Conservation (phyloP, 2,113 vertebrate genomes). For the Podarcis raffonei region DNA sequence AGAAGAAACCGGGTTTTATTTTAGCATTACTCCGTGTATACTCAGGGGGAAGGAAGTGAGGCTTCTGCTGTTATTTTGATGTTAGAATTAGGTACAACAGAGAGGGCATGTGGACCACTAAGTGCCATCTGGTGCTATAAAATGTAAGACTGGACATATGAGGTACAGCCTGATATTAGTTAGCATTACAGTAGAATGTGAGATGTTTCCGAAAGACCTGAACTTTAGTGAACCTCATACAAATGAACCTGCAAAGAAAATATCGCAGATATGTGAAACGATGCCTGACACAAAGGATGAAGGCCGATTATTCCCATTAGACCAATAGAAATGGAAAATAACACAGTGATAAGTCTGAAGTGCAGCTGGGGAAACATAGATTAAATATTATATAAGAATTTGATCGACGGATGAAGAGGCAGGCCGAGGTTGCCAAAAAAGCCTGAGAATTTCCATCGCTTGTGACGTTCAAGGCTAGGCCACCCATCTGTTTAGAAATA, state of each 20-base stretch:
- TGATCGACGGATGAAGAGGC: conserved; percentile 29
- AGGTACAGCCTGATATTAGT: background rate
- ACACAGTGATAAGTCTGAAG: conserved; percentile 19
- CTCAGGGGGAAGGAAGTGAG: background rate
- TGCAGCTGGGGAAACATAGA: conserved; percentile 18
- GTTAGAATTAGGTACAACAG: too few relatives aligned
- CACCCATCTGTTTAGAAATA: conserved; percentile 57
- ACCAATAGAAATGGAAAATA: conserved; percentile 19
- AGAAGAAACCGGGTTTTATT: background rate
- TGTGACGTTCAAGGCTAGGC: conserved; percentile 42
- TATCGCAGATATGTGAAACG: background rate
- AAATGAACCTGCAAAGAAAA: background rate
- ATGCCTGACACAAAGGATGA: conserved; percentile 19
- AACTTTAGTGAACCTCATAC: background rate
- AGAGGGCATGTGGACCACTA: too few relatives aligned
- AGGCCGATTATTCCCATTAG: background rate
- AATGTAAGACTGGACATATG: background rate
- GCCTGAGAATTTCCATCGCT: conserved; percentile 50
- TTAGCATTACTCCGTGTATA: background rate
- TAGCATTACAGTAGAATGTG: background rate
- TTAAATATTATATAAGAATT: conserved; percentile 37
- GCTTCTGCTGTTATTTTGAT: background rate
- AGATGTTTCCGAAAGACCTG: background rate
- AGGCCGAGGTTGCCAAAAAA: conserved; percentile 35
- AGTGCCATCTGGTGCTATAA: background rate